These are phyloP conservation scores for Lagopus muta DNA, from an alignment of 2,113 vertebrate genomes.

Conservation along the genomic window DNA sequence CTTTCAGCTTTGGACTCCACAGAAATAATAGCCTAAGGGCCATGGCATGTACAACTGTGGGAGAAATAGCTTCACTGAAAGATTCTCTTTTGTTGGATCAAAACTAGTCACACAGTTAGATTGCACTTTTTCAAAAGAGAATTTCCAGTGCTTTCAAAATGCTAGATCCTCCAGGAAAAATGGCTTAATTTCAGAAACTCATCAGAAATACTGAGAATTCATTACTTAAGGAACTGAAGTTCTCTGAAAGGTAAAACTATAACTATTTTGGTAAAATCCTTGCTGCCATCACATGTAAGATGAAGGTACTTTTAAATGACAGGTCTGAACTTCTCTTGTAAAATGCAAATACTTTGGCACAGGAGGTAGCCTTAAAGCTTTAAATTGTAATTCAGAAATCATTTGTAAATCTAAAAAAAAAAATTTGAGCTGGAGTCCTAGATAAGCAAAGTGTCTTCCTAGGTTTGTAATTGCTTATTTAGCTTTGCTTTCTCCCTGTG, in stretches of 20 bases:
- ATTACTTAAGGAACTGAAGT: neutral
- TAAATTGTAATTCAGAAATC: neutral
- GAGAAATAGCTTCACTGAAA: neutral
- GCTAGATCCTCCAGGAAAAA: conserved; percentile 20
- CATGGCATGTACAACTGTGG: neutral
- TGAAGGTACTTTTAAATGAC: neutral
- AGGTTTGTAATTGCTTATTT: neutral
- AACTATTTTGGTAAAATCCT: neutral
- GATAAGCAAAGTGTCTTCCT: neutral
- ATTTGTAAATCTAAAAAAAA: neutral
- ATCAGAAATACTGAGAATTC: neutral
- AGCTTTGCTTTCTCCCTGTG: neutral
- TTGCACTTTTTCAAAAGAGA: neutral
- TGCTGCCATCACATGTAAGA: neutral
- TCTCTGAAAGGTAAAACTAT: neutral
- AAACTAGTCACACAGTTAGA: neutral
- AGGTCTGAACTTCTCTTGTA: neutral
- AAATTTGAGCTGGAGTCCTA: neutral
- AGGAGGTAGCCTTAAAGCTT: neutral
- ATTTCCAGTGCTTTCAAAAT: conserved; percentile 18
- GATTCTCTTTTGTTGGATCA: neutral
- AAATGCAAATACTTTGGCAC: neutral
- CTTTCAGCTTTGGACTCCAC: neutral
- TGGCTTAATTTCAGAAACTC: neutral
- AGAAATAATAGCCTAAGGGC: neutral